Percentiles rank a stretch among this genome's conserved stretches.
Evolutionary conservation across 1,140 invertebrate genomes (phyloP).

Genomic region (Parapsyche elsis): DNA sequence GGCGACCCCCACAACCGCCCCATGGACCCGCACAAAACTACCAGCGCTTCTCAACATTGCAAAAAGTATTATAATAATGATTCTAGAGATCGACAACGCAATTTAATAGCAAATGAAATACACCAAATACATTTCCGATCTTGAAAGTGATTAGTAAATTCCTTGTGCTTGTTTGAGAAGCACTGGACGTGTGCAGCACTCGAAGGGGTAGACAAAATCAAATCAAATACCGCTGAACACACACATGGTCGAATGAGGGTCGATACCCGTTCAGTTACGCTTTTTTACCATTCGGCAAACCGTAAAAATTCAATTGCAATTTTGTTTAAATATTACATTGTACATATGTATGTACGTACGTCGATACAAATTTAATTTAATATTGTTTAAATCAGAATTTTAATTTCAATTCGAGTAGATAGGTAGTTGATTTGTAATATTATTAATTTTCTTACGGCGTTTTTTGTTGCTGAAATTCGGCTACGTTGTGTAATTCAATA

Average conservation of each 20-base stretch:
- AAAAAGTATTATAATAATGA: background rate
- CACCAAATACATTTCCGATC: background rate
- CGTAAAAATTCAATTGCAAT: too few species aligned
- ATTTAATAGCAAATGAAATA: background rate
- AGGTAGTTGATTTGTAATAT: too few species aligned
- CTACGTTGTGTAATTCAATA: background rate
- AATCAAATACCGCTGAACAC: background rate
- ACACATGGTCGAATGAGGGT: background rate
- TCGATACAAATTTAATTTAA: background rate
- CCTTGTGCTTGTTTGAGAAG: background rate
- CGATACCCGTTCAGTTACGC: background rate
- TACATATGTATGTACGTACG: background rate
- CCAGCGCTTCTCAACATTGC: background rate
- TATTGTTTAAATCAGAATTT: background rate
- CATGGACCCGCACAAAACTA: background rate
- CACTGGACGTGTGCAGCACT: background rate
- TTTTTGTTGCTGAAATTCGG: background rate
- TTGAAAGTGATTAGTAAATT: background rate
- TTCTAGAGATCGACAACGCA: background rate
- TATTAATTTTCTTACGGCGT: background rate
- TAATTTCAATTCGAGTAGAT: too few species aligned
- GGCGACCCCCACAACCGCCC: background rate
- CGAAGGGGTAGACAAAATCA: background rate
- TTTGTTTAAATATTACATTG: too few species aligned
- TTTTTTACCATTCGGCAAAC: background rate